Percentiles rank a stretch among this genome's conserved stretches.
phyloP scores from a whole-genome alignment of 1,140 invertebrate species.

The Solen grandis region DNA sequence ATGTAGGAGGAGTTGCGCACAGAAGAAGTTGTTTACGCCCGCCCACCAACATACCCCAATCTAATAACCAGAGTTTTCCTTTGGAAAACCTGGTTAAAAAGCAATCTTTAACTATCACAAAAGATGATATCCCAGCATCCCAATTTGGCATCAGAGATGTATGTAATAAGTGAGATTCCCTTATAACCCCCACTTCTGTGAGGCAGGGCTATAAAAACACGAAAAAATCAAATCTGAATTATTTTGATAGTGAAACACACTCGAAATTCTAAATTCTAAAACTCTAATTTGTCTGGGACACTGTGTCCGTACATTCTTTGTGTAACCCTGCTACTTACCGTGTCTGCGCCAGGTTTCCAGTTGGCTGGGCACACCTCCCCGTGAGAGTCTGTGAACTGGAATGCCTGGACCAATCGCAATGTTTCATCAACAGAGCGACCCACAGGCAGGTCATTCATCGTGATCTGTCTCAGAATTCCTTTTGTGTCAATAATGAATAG shows the following conservation, averaged over 20 bases:
- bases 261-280: neutral
- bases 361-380: constrained; percentile 87
- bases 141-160: too few species aligned
- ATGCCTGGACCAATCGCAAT: constrained; percentile 93
- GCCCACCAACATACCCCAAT: too few species aligned
- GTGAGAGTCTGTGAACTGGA: constrained; percentile 95
- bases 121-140: too few species aligned
- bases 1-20: too few species aligned
- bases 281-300: neutral
- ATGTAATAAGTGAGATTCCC: neutral
- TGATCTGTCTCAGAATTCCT: constrained; percentile 86
- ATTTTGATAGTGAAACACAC: constrained; percentile 17
- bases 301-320: neutral
- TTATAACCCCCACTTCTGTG: neutral
- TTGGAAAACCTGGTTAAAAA: too few species aligned
- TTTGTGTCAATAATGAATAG: constrained; percentile 87
- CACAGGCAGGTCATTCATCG: constrained; percentile 88
- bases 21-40: too few species aligned
- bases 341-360: constrained; percentile 88
- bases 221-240: neutral
- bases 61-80: too few species aligned
- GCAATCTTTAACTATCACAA: too few species aligned
- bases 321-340: constrained; percentile 79
- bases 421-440: constrained; percentile 94
- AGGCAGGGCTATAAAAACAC: neutral